Conservation (phyloP, 2,113 vertebrate genomes). For the Gymnarchus niloticus region DNA sequence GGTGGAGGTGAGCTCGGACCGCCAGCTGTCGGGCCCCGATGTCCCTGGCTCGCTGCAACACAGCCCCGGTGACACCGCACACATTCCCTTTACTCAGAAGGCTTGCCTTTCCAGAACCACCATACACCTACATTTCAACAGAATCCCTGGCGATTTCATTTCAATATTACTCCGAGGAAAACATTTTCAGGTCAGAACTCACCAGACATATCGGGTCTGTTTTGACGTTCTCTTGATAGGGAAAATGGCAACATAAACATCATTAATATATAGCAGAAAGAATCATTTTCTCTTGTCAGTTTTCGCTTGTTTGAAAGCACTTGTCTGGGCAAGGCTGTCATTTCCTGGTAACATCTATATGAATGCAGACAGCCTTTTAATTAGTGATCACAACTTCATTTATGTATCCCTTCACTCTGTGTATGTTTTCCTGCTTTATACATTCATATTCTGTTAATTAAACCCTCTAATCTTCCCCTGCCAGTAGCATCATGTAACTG, state of each 20-base stretch:
- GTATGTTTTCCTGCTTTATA: constrained; percentile 62
- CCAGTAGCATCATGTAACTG: constrained; percentile 97
- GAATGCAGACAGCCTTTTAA: constrained; percentile 86
- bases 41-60: background rate
- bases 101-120: background rate
- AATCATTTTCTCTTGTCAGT: constrained; percentile 48
- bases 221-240: background rate
- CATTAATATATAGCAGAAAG: constrained; percentile 17
- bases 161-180: background rate
- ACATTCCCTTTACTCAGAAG: background rate
- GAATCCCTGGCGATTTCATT: background rate
- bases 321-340: constrained; percentile 73
- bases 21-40: constrained; percentile 50
- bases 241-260: background rate
- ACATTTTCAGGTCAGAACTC: background rate
- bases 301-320: constrained; percentile 58
- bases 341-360: constrained; percentile 87
- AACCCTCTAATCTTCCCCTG: constrained; percentile 95
- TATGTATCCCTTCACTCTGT: constrained; percentile 76
- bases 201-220: too few relatives aligned
- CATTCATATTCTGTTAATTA: constrained; percentile 99
- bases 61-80: background rate
- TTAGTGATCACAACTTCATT: constrained; percentile 95
- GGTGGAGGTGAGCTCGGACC: constrained; percentile 69
- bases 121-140: background rate